A percentile compares a stretch with the other conserved stretches of the same genome.
Evolutionary conservation across 2,888 invertebrate genomes (phyloP).

Genomic region (Ceriagrion tenellum): DNA sequence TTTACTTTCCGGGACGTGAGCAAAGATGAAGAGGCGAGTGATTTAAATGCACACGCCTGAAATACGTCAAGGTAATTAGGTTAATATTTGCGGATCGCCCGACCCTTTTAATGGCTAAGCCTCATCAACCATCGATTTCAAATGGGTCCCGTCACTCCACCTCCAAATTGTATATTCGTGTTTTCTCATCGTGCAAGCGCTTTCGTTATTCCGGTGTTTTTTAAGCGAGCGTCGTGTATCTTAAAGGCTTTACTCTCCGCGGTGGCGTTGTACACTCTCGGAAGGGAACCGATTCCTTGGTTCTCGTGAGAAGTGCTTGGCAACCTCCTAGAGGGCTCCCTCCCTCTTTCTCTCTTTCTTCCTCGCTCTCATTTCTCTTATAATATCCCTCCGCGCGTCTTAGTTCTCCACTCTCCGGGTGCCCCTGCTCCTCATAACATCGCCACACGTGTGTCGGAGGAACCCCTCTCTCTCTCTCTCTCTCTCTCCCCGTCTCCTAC

Average conservation of each 20-base stretch:
- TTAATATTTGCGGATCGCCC: neutral
- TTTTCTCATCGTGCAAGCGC: neutral
- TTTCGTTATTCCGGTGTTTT: neutral
- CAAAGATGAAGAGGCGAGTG: neutral
- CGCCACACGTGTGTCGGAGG: constrained; percentile 5
- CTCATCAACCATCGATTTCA: neutral
- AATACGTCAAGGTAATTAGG: constrained; percentile 2
- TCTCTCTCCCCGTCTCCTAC: neutral
- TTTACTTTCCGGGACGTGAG: neutral
- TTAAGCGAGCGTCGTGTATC: neutral
- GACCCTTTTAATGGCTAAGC: neutral
- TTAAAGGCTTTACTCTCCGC: neutral
- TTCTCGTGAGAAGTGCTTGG: neutral
- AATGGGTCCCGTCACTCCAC: neutral
- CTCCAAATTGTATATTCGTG: neutral
- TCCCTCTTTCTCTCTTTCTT: neutral
- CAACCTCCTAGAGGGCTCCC: neutral
- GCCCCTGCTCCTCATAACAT: neutral
- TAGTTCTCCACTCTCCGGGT: neutral
- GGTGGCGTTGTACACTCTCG: neutral
- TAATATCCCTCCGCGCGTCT: neutral
- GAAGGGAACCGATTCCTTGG: neutral
- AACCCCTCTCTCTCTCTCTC: neutral
- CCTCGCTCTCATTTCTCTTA: neutral
- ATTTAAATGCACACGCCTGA: neutral